Evolutionary conservation across 2,797 vertebrate species (phyloP).

Genomic region (Gymnodraco acuticeps): DNA sequence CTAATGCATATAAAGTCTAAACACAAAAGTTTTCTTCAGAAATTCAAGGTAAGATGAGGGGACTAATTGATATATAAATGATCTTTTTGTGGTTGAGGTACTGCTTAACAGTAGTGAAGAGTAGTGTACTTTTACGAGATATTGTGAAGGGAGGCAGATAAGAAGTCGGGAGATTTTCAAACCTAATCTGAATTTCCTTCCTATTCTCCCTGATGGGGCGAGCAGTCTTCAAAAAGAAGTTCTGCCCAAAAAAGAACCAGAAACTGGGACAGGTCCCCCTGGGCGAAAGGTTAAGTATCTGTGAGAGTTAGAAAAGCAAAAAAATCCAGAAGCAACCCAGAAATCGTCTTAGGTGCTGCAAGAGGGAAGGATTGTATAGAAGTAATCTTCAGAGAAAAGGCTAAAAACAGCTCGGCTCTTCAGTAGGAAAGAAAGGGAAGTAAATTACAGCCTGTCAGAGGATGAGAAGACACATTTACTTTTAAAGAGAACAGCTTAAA

Average conservation of each 20-base stretch:
- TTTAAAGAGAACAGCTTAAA: constrained; percentile 67
- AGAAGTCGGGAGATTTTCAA: constrained; percentile 33
- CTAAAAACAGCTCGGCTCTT: constrained; percentile 58
- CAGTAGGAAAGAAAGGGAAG: constrained; percentile 47
- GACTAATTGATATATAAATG: too few relatives aligned
- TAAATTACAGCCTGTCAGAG: constrained; percentile 59
- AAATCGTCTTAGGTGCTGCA: constrained; percentile 24
- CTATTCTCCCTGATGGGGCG: constrained; percentile 5
- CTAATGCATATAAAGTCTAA: too few relatives aligned
- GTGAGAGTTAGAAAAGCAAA: constrained; percentile 28
- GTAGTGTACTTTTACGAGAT: constrained; percentile 15
- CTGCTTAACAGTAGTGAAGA: not conserved
- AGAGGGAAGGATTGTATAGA: constrained; percentile 4
- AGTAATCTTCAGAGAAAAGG: constrained; percentile 35
- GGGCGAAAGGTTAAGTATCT: constrained; percentile 18
- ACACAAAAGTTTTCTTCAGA: too few relatives aligned
- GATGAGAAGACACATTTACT: constrained; percentile 51
- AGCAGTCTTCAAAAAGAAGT: constrained; percentile 1
- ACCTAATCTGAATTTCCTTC: constrained; percentile 25
- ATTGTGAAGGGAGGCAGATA: constrained; percentile 27
- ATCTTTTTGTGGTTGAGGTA: too few relatives aligned
- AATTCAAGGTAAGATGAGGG: too few relatives aligned
- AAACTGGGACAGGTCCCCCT: constrained; percentile 52
- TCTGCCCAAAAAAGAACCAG: constrained; percentile 20
- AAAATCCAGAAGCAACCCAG: constrained; percentile 1